Percentiles rank a stretch among this genome's conserved stretches.
Evolutionary conservation across 2,113 vertebrate genomes (phyloP).

Genomic region (Brachirus orientalis): DNA sequence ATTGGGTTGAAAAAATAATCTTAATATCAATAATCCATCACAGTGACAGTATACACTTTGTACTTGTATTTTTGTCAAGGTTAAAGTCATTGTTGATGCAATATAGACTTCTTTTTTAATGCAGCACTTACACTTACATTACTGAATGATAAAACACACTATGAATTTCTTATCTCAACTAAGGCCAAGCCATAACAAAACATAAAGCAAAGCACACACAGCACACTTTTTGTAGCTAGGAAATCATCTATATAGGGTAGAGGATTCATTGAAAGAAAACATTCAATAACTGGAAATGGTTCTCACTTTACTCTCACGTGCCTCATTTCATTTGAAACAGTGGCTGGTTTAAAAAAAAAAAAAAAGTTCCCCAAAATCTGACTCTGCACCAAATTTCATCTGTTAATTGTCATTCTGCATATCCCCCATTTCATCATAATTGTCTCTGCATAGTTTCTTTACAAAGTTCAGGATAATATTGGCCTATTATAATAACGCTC

Average conservation of each 20-base stretch:
- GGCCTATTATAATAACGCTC: no score
- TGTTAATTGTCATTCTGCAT: no score
- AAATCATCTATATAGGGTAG: no score
- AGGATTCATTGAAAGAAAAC: not conserved
- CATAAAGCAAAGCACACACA: no score
- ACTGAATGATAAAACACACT: not conserved
- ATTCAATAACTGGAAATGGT: not conserved
- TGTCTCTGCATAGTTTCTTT: no score
- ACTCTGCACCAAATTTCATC: no score
- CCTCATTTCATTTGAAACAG: no score
- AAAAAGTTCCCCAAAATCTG: no score
- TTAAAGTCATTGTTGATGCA: conserved; percentile 1
- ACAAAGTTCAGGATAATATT: no score
- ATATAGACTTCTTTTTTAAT: not conserved
- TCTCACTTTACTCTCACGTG: not conserved
- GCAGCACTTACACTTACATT: not conserved
- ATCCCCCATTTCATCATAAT: no score
- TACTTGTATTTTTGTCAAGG: conserved; percentile 23
- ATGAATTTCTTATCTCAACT: not conserved
- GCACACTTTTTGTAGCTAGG: no score
- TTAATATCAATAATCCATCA: conserved; percentile 47
- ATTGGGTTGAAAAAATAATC: conserved; percentile 16
- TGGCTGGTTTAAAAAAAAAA: no score
- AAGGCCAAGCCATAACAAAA: not conserved
- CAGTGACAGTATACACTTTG: not conserved